These are phyloP conservation scores for Oxytorus armatus DNA, from an alignment of 2,888 invertebrate species.

Conservation along the genomic window DNA sequence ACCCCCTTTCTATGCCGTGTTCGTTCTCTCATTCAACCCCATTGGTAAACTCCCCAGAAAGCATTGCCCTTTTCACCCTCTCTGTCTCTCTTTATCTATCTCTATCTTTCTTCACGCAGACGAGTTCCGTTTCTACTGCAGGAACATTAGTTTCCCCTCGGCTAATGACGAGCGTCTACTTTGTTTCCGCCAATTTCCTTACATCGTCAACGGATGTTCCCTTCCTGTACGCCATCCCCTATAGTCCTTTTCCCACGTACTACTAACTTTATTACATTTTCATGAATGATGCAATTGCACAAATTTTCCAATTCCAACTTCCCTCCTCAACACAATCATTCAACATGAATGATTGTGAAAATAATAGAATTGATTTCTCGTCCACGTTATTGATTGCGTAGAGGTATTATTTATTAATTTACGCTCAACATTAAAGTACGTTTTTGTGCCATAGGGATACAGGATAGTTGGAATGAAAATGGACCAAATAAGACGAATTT, in stretches of 20 bases:
- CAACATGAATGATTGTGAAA: not conserved
- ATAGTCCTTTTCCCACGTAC: not conserved
- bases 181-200: conserved; percentile 72
- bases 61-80: conserved; percentile 51
- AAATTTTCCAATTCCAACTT: not conserved
- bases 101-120: conserved; percentile 71
- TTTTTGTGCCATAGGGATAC: no score
- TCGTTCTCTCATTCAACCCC: conserved; percentile 33
- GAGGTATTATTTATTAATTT: not conserved
- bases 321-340: no score
- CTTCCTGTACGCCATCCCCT: conserved; percentile 14
- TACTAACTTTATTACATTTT: conserved; percentile 20
- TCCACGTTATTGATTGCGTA: no score
- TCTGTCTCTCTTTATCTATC: conserved; percentile 57
- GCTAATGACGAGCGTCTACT: conserved; percentile 79
- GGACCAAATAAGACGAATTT: no score
- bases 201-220: conserved; percentile 50
- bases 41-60: conserved; percentile 35
- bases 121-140: conserved; percentile 77
- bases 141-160: conserved; percentile 77
- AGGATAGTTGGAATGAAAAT: no score
- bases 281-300: conserved; percentile 33
- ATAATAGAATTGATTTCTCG: no score
- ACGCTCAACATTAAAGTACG: not conserved
- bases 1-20: conserved; percentile 38